Conservation (phyloP, 2,113 vertebrate species). For the Lota lota region DNA sequence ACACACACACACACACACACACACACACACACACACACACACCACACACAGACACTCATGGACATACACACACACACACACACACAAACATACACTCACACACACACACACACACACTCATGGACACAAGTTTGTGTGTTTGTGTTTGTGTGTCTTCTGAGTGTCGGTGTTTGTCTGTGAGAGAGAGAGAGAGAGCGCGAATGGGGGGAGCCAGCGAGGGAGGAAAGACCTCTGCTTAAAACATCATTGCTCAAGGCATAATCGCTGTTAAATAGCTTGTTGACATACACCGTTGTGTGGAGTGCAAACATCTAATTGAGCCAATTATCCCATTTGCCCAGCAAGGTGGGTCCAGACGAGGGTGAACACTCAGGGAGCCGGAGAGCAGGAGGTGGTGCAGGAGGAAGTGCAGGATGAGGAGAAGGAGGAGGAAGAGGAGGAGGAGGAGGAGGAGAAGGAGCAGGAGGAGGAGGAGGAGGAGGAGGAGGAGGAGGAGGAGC, state of each 20-base stretch:
- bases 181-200: neutral
- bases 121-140: no score
- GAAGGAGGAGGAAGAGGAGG: neutral
- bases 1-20: no score
- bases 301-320: constrained; percentile 58
- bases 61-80: no score
- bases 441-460: neutral
- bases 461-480: neutral
- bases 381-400: no score
- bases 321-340: constrained; percentile 43
- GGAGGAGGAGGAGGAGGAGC: neutral
- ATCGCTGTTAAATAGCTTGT: constrained; percentile 56
- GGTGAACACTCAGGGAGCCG: neutral
- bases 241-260: constrained; percentile 52
- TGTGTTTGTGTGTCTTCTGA: neutral
- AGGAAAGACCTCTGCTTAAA: constrained; percentile 26
- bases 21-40: no score
- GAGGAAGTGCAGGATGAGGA: no score
- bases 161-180: neutral
- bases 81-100: no score
- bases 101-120: no score
- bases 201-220: neutral
- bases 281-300: constrained; percentile 50
- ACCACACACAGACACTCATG: no score
- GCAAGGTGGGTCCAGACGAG: constrained; percentile 36